phyloP scores from a whole-genome alignment of 2,888 invertebrate species.

The Temnothorax unifasciatus region DNA sequence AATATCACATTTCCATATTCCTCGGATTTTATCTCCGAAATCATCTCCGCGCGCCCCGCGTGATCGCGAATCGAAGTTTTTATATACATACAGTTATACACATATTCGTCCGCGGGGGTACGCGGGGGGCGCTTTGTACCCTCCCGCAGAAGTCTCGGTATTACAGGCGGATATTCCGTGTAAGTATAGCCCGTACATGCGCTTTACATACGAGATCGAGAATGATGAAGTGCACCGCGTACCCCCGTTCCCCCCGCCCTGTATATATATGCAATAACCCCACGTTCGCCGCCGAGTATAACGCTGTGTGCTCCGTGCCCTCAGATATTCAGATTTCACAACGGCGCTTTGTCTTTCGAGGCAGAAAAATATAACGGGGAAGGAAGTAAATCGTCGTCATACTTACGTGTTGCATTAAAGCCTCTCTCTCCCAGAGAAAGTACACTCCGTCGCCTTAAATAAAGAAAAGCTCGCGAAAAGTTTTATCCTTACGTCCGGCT shows the following conservation, averaged over 20 bases:
- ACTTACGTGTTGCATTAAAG: constrained; percentile 56
- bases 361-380: constrained; percentile 62
- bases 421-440: constrained; percentile 19
- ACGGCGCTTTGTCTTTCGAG: constrained; percentile 65
- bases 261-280: constrained; percentile 62
- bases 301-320: constrained; percentile 62
- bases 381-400: constrained; percentile 52
- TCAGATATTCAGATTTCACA: constrained; percentile 71
- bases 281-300: constrained; percentile 58
- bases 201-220: constrained; percentile 70
- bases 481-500: constrained; percentile 31
- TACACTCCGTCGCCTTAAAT: constrained; percentile 47
- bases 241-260: constrained; percentile 30
- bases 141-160: constrained; percentile 45
- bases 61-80: constrained; percentile 3
- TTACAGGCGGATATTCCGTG: constrained; percentile 63
- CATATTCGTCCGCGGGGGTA: constrained; percentile 1
- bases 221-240: constrained; percentile 72
- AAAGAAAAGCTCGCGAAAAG: constrained; percentile 53
- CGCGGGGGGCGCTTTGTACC: constrained; percentile 6
- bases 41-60: constrained; percentile 7
- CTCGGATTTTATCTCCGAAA: constrained; percentile 32
- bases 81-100: background rate
- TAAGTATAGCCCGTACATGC: constrained; percentile 61
- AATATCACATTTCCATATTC: constrained; percentile 3